These are phyloP conservation scores for Polydesmus complanatus DNA, from an alignment of 2,888 invertebrate genomes.

Conservation along the genomic window DNA sequence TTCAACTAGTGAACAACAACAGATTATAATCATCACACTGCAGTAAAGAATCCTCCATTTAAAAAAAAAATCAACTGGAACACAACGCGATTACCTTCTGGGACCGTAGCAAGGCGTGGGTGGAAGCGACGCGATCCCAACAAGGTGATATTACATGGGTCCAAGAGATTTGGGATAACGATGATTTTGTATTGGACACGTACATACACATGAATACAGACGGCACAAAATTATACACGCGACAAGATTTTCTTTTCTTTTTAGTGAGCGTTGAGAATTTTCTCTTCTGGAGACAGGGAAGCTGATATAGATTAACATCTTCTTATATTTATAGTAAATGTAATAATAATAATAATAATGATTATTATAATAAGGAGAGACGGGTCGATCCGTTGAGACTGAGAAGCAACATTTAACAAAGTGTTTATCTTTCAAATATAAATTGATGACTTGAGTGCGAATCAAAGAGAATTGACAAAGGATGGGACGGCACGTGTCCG, in stretches of 20 bases:
- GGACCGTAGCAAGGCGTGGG: slow-evolving; percentile 2
- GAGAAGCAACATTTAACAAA: neutral
- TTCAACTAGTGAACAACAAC: neutral
- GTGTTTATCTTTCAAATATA: neutral
- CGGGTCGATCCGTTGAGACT: neutral
- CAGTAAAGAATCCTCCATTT: neutral
- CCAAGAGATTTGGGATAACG: slow-evolving; percentile 2
- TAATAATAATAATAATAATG: neutral
- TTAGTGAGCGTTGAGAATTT: neutral
- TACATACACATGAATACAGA: neutral
- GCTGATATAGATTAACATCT: neutral
- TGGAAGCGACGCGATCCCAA: slow-evolving; percentile 10
- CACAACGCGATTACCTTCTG: slow-evolving; percentile 1
- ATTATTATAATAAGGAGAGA: neutral
- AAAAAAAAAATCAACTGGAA: slow-evolving; percentile 4
- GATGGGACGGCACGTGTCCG: neutral
- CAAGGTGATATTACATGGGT: neutral
- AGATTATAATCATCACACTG: slow-evolving; percentile 5
- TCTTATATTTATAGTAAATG: neutral
- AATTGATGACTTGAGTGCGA: neutral
- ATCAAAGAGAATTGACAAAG: neutral
- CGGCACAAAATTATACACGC: neutral
- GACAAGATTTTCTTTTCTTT: slow-evolving; percentile 3
- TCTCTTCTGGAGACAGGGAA: neutral
- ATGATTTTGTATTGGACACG: neutral